Base-by-base conservation (phyloP, 1,140 invertebrate species). In the Hydropsyche tenuis region DNA sequence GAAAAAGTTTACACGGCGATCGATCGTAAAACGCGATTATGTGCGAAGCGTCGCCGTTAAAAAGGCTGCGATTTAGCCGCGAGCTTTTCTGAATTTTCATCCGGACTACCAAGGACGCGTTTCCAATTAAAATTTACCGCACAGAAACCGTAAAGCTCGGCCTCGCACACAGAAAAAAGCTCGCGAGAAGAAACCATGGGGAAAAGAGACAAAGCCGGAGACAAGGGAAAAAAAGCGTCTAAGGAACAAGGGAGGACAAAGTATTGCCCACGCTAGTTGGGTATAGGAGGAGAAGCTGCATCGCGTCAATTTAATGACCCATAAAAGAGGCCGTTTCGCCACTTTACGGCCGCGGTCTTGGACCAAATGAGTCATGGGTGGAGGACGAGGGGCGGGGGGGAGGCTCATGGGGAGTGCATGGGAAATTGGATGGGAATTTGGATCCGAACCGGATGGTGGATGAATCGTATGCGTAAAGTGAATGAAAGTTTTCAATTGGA, bases 261-360 rank as follows among this genome's bases (percentile, higher is more conserved):
- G 62, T 64, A 11, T n/a, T n/a, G n/a, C n/a, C n/a, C n/a, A 37
- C 30, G 30, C 30, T 37, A 37, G 30, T 37, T 37, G 30, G 30
- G 30, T 37, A 37, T 37, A 9, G 30, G 63, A 18, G 7, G n/a
- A 7, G 37, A 66, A 45, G 63, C 37, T 27, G 18, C 63, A 66
- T 37, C 42, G 63, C 30, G 25, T 66, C 63, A 22, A 27, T 66
- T 66, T 66, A 66, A 66, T 42, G 63, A 66, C 63, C 42, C 30
- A 66, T 66, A 66, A 43, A 66, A 43, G 6, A 22, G 18, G 63
- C 42, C 25, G 30, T 66, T 23, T 62, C 23, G 56, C 56, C 18
- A 25, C 22, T 62, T 62, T 66, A 66, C 63, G 63, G 30, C 63
- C 63, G 25, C 37, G 62, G 62, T 27, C 62, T 7, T 37, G 30